Percentiles rank a stretch among this genome's conserved stretches.
phyloP scores from a whole-genome alignment of 1,140 invertebrate genomes.

The Branchinecta lindahli region DNA sequence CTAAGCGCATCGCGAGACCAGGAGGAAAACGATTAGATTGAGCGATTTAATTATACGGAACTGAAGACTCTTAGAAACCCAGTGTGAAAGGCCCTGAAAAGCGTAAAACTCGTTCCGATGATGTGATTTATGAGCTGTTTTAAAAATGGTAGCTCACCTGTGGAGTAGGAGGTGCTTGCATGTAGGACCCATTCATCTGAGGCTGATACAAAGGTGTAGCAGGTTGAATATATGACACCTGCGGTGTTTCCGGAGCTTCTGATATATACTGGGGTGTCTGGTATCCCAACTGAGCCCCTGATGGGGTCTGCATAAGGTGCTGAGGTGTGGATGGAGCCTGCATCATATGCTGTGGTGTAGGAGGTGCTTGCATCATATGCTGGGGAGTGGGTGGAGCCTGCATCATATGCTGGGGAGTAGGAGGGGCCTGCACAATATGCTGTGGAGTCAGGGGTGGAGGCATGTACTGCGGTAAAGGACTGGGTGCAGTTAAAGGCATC shows the following conservation, averaged over 20 bases:
- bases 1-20: too few relatives aligned
- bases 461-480: constrained; percentile 26
- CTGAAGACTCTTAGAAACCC: too few relatives aligned
- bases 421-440: constrained; percentile 13
- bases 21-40: too few relatives aligned
- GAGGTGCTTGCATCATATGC: not conserved
- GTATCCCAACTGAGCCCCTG: too few relatives aligned
- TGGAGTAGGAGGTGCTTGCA: not conserved
- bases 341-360: not conserved
- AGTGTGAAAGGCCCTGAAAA: too few relatives aligned
- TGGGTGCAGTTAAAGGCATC: constrained; percentile 22
- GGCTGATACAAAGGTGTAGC: not conserved
- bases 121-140: too few relatives aligned
- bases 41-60: too few relatives aligned
- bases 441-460: constrained; percentile 19
- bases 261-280: too few relatives aligned
- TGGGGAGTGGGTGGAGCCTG: constrained; percentile 2
- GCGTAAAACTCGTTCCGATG: too few relatives aligned
- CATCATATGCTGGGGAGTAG: not conserved
- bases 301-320: too few relatives aligned
- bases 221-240: not conserved
- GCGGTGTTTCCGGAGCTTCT: too few relatives aligned
- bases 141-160: not conserved
- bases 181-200: not conserved
- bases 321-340: too few relatives aligned